Percentiles rank a stretch among this genome's conserved stretches.
phyloP scores from a whole-genome alignment of 2,888 invertebrate species.

The Oscheius sp. region DNA sequence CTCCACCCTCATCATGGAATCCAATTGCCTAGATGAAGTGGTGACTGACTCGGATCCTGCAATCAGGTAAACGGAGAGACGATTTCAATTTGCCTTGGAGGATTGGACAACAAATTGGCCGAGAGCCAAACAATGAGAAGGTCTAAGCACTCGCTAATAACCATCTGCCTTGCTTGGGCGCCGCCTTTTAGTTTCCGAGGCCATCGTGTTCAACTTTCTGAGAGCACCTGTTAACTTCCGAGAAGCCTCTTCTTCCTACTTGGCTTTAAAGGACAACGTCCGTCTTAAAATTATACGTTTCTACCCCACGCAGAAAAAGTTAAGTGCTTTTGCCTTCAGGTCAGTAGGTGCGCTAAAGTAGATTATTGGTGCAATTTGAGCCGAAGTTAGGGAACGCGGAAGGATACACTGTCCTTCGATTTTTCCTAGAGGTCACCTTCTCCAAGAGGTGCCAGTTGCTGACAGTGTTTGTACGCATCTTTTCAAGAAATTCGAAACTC shows the following conservation, averaged over 20 bases:
- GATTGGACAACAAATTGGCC: slow-evolving; percentile 35
- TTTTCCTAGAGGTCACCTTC: background rate
- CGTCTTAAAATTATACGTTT: background rate
- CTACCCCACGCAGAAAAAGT: slow-evolving; percentile 1
- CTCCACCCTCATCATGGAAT: slow-evolving; percentile 20
- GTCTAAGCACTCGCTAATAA: slow-evolving; percentile 36
- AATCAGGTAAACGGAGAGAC: slow-evolving; percentile 25
- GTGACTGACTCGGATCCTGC: background rate
- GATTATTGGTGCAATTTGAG: slow-evolving; percentile 30
- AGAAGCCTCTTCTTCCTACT: background rate
- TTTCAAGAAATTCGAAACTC: slow-evolving; percentile 5
- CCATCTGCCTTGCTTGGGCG: slow-evolving; percentile 32
- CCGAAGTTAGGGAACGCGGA: background rate
- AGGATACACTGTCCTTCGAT: slow-evolving; percentile 1
- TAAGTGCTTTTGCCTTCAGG: background rate
- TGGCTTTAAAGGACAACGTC: background rate
- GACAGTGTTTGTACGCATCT: slow-evolving; percentile 13
- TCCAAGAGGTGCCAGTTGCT: slow-evolving; percentile 12
- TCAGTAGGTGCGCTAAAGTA: slow-evolving; percentile 16
- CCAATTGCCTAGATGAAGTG: slow-evolving; percentile 5
- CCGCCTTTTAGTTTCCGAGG: slow-evolving; percentile 19
- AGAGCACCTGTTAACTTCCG: slow-evolving; percentile 3
- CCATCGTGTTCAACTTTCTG: background rate
- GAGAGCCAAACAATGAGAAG: slow-evolving; percentile 34
- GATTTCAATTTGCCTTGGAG: slow-evolving; percentile 29